Base-by-base conservation (phyloP, 1,140 invertebrate species). In the Thaumatotibia leucotreta region DNA sequence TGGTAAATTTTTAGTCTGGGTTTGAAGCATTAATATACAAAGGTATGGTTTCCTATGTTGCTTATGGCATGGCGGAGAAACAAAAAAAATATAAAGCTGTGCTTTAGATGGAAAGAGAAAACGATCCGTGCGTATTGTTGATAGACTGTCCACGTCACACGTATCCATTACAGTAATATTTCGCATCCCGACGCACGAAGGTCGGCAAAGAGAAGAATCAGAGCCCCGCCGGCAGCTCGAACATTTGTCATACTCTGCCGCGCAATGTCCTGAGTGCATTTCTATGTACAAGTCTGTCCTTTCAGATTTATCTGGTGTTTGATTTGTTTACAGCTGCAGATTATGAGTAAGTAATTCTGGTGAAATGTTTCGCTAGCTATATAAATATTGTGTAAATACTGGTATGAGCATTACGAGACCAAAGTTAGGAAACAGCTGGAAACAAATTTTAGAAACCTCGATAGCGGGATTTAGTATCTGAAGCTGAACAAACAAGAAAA, bases 221-320 rank as follows among this genome's bases (percentile, higher is more conserved):
- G 71, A 70, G 68, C 72, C 69, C 70, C 45, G 24, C 69, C 11
- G 72, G 67, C 65, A 49, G 65, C 65, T 20, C 31, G 75, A 79
- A 75, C 82, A 88, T 89, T 88, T 88, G 86, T 89, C 84, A 89
- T 86, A 82, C 76, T 82, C 78, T 72, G 70, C 49, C 35, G 54
- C 35, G 69, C 70, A 45, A 71, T 72, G 64, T 52, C 67, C 75
- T 84, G 83, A 89, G 83, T 88, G 86, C 82, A 76, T 84, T 86
- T 74, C 79, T 82, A 74, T 90, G 84, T 89, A 76, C 22, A 58
- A 70, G 76, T 76, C 83, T 82, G 76, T 65, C 45, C 68, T 64
- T 58, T 54, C 68, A 73, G 76, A 80, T 79, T 76, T 66, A 62
- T 32, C 50, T 63, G 50, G 75, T 74, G 73, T 84, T 87, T 86